A percentile compares a stretch with the other conserved stretches of the same genome.
These are phyloP conservation scores for Gymnorhina tibicen DNA, from an alignment of 2,113 vertebrate species.

Conservation along the genomic window DNA sequence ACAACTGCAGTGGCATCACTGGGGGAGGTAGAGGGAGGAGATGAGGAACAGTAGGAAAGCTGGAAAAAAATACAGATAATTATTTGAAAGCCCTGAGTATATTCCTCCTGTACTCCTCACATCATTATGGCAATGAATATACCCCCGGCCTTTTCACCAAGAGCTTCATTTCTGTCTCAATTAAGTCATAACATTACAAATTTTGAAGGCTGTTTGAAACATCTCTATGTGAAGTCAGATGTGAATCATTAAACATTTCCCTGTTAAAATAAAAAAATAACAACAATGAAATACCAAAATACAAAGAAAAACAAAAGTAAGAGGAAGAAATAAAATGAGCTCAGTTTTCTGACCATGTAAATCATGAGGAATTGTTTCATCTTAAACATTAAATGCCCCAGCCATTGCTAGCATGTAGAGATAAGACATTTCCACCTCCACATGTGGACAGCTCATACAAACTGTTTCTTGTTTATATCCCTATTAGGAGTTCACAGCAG, in stretches of 20 bases:
- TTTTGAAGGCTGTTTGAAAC: not conserved
- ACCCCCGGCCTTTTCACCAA: not conserved
- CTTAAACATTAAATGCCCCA: not conserved
- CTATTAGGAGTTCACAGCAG: slow-evolving; percentile 61
- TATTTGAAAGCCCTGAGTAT: not conserved
- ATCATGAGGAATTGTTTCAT: slow-evolving; percentile 39
- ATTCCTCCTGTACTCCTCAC: not conserved
- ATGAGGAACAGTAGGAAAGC: slow-evolving; percentile 1
- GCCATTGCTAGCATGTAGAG: slow-evolving; percentile 1
- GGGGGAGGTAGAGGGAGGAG: not conserved
- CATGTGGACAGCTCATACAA: slow-evolving; percentile 16
- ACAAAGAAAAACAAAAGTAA: not conserved
- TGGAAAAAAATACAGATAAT: slow-evolving; percentile 11
- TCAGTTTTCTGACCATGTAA: slow-evolving; percentile 5
- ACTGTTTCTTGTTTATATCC: slow-evolving; percentile 54
- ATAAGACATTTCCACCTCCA: slow-evolving; percentile 42
- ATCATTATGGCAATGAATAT: slow-evolving; percentile 1
- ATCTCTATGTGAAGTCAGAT: not conserved
- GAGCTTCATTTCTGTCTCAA: not conserved
- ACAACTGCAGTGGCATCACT: slow-evolving; percentile 24
- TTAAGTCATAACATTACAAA: not conserved
- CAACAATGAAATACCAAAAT: not conserved
- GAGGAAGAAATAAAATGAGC: slow-evolving; percentile 11
- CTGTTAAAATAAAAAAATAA: not conserved
- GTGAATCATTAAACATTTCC: not conserved